Base-by-base conservation (phyloP, 2,113 vertebrate genomes). In the Siniperca chuatsi region DNA sequence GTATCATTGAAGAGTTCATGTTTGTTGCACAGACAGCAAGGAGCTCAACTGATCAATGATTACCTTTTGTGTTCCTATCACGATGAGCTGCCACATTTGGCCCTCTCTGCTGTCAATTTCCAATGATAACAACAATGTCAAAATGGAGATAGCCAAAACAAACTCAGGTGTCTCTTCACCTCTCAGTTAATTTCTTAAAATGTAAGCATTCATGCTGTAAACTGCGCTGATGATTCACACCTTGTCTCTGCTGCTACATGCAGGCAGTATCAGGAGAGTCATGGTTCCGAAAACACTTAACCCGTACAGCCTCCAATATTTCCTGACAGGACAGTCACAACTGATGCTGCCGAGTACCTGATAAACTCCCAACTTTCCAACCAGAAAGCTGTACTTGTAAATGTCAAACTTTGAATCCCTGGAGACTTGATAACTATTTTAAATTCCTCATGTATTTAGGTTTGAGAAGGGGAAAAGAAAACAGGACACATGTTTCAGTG, bases 381-480 rank as follows among this genome's bases (percentile, higher is more conserved):
- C 21, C 46, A 66, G 20, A 73, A 58, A 20, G 66, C 64, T 79
- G 70, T 69, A 79, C 80, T 84, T 87, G 81, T 84, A 83, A 71
- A 80, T 84, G 73, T 87, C 70, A 87, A 72, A 84, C 65, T 61
- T 70, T 16, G 60, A 83, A 71, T 80, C 83, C 72, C 70, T 55
- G 25, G 52, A 78, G 70, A 70, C 55, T 81, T 64, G 54, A 78
- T 40, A 40, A 74, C 35, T 37, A 69, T 52, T 84, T 91, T 29
- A 62, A 74, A 89, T 78, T 65, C 67, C 37, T 75, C 35, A 15
- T 78, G 75, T 72, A 69, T 76, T 82, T 48, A 65, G 37, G 42
- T 57, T 76, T 37, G 29, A 74, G 48, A 35, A 37, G 42, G 66
- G 50, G 57, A 73, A 21, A 75, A 66, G 71, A 70, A 60, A 72